Conservation (phyloP, 2,797 vertebrate genomes). For the Loriculus beryllinus region DNA sequence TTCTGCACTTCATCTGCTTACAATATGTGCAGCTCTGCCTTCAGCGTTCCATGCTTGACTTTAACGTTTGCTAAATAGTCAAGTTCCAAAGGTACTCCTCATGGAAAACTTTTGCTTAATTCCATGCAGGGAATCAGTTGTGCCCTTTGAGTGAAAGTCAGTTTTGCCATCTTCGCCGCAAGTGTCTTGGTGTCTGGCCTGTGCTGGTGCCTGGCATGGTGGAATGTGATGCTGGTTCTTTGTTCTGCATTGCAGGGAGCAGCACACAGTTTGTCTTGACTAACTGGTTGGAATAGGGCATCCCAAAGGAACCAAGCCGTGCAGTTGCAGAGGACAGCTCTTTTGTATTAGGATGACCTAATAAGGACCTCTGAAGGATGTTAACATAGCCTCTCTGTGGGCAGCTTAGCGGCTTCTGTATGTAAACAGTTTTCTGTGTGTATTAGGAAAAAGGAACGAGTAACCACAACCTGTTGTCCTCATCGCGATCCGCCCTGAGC, state of each 20-base stretch:
- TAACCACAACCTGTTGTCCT: constrained; percentile 84
- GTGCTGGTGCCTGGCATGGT: background rate
- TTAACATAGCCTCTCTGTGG: background rate
- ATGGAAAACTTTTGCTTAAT: background rate
- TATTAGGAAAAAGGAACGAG: constrained; percentile 90
- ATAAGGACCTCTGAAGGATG: background rate
- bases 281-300: background rate
- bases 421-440: background rate
- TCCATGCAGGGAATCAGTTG: background rate
- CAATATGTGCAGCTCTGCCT: background rate
- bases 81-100: background rate
- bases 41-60: background rate
- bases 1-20: background rate
- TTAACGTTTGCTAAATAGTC: background rate
- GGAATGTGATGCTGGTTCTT: background rate
- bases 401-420: background rate
- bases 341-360: background rate
- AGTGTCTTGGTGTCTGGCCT: background rate
- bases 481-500: constrained; percentile 78
- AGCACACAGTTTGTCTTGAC: background rate
- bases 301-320: background rate
- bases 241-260: background rate
- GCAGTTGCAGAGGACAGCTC: background rate
- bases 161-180: background rate
- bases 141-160: background rate